These are phyloP conservation scores for Pandemis cinnamomeana DNA, from an alignment of 2,888 invertebrate genomes.

Conservation along the genomic window DNA sequence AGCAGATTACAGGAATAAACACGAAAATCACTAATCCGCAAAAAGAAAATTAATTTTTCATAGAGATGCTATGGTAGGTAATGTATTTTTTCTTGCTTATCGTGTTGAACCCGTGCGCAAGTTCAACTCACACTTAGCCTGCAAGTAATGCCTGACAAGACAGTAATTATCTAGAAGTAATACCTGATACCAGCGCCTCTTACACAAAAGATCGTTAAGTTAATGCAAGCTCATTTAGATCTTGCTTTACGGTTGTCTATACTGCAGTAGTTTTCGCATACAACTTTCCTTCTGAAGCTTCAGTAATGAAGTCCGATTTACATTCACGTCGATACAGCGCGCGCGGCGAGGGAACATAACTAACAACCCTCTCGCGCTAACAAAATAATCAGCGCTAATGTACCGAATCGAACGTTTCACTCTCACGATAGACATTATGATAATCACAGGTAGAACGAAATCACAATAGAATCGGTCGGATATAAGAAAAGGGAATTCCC, in stretches of 20 bases:
- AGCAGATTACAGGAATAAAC: too few relatives aligned
- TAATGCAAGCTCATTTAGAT: conserved; percentile 13
- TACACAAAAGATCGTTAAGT: conserved; percentile 6
- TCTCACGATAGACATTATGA: conserved; percentile 67
- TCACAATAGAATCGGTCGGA: conserved; percentile 73
- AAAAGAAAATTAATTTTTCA: too few relatives aligned
- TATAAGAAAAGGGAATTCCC: conserved; percentile 72
- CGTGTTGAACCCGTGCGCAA: too few relatives aligned
- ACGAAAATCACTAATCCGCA: too few relatives aligned
- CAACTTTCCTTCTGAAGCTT: conserved; percentile 15
- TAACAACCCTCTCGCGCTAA: conserved; percentile 31
- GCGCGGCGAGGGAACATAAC: conserved; percentile 14
- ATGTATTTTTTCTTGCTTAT: too few relatives aligned
- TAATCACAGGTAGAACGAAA: conserved; percentile 74
- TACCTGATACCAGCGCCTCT: not conserved
- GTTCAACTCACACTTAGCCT: too few relatives aligned
- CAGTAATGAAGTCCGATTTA: conserved; percentile 32
- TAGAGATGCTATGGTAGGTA: too few relatives aligned
- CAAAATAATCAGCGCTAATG: conserved; percentile 53
- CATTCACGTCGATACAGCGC: conserved; percentile 22
- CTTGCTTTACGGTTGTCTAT: conserved; percentile 24
- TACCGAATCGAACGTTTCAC: conserved; percentile 53
- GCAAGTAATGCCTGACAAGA: too few relatives aligned
- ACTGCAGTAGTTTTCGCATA: conserved; percentile 1
- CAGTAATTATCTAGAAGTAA: too few relatives aligned